phyloP scores from a whole-genome alignment of 2,888 invertebrate species.

The Siphlonurus alternatus region DNA sequence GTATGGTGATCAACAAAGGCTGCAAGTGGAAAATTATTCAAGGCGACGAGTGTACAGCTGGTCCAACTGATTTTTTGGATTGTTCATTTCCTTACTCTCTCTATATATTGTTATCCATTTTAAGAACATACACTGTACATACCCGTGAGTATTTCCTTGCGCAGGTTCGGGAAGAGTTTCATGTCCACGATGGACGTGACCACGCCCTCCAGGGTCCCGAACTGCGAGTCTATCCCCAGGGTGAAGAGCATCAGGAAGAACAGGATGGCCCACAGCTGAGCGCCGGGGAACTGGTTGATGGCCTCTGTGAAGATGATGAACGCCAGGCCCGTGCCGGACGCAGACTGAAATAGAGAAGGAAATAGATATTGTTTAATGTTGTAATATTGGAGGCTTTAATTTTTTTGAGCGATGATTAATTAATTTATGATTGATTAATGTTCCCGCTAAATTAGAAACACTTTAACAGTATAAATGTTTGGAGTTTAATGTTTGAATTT shows the following conservation, averaged over 20 bases:
- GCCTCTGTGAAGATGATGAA: conserved; percentile 97
- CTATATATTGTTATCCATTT: no score
- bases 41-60: no score
- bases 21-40: no score
- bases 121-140: conserved; percentile 20
- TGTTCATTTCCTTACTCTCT: no score
- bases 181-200: conserved; percentile 91
- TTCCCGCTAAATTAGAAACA: not conserved
- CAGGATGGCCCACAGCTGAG: conserved; percentile 88
- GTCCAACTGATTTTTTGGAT: no score
- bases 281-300: conserved; percentile 92
- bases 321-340: conserved; percentile 88
- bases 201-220: conserved; percentile 89
- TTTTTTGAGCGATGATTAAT: not conserved
- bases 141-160: conserved; percentile 78
- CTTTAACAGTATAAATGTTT: no score
- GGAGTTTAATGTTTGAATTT: no score
- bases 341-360: conserved; percentile 48
- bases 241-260: conserved; percentile 96
- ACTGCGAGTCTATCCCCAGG: conserved; percentile 90
- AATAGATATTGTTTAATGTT: not conserved
- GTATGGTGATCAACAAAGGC: no score
- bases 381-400: not conserved
- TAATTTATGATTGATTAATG: not conserved
- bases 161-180: conserved; percentile 79